phyloP scores from a whole-genome alignment of 2,797 vertebrate genomes.

The Pseudochirops corinnae region DNA sequence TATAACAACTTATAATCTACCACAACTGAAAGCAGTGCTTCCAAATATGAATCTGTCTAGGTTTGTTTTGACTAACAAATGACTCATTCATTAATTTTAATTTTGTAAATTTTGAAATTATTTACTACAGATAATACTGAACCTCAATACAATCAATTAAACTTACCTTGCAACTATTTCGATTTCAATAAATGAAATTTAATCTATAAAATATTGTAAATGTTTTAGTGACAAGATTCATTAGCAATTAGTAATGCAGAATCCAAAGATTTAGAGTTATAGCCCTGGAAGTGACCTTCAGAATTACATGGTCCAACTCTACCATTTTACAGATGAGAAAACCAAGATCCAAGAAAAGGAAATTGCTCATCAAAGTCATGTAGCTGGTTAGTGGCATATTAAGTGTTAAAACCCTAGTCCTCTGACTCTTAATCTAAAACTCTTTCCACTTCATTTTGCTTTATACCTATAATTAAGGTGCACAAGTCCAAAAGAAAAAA shows the following conservation, averaged over 20 bases:
- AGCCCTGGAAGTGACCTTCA: not conserved
- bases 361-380: not conserved
- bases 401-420: not conserved
- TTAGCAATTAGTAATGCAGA: not conserved
- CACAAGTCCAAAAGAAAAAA: not conserved
- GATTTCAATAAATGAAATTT: not conserved
- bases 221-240: not conserved
- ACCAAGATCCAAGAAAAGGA: not conserved
- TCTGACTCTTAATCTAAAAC: not conserved
- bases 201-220: not conserved
- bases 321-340: not conserved
- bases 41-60: not conserved
- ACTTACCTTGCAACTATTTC: not conserved
- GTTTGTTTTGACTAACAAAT: not conserved
- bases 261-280: not conserved
- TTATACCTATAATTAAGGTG: not conserved
- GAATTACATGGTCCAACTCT: not conserved
- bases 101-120: not conserved
- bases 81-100: not conserved
- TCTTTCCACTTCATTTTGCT: not conserved
- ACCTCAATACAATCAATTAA: not conserved
- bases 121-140: not conserved
- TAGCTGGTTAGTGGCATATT: not conserved
- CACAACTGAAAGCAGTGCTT: not conserved
- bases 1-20: not conserved